Percentiles rank a stretch among this genome's conserved stretches.
These are phyloP conservation scores for Sebastes nivosus DNA, from an alignment of 2,797 vertebrate species.

Conservation along the genomic window DNA sequence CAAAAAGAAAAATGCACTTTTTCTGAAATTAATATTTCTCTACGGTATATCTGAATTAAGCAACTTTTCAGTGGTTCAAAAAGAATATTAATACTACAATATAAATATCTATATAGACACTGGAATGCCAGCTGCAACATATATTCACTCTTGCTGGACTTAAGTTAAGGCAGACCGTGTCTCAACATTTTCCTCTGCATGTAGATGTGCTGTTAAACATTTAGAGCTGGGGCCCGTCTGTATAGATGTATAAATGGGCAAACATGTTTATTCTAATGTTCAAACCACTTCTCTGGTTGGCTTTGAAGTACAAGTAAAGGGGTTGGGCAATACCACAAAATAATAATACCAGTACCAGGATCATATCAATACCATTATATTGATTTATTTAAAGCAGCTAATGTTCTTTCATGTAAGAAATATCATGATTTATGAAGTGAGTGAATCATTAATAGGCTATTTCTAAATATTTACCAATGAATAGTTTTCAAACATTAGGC, in stretches of 20 bases:
- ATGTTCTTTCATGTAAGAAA: neutral
- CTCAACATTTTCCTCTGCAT: constrained; percentile 25
- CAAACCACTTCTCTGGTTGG: neutral
- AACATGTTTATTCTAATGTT: neutral
- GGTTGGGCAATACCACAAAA: neutral
- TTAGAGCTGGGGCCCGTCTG: neutral
- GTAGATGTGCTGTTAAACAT: neutral
- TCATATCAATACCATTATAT: neutral
- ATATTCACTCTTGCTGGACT: constrained; percentile 16
- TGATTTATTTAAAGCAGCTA: neutral
- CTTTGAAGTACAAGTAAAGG: neutral
- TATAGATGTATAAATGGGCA: neutral
- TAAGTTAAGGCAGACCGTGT: neutral
- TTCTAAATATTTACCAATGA: neutral
- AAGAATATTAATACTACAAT: neutral
- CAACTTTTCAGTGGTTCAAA: constrained; percentile 2
- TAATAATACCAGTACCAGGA: neutral
- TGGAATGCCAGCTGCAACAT: constrained; percentile 13
- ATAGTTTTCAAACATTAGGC: neutral
- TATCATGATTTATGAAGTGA: neutral
- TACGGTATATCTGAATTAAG: constrained; percentile 9
- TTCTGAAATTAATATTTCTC: constrained; percentile 13
- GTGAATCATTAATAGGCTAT: neutral
- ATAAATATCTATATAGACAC: neutral
- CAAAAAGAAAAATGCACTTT: constrained; percentile 44